Percentiles rank a stretch among this genome's conserved stretches.
phyloP scores from a whole-genome alignment of 2,113 vertebrate genomes.

The Pteruthius melanotis region DNA sequence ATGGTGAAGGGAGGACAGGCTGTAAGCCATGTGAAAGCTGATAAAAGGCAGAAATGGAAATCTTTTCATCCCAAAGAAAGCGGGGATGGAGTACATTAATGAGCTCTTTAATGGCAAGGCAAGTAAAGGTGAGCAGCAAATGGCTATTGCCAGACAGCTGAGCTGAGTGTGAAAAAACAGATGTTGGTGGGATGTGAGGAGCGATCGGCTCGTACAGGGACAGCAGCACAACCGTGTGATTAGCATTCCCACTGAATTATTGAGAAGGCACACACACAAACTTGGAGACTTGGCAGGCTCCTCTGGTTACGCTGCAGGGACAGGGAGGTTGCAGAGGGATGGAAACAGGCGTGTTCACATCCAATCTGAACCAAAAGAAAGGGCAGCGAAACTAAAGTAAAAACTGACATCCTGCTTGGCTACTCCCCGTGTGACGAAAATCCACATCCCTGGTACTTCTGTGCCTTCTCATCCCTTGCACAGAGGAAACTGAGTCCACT shows the following conservation, averaged over 20 bases:
- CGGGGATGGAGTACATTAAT: constrained; percentile 10
- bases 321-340: neutral
- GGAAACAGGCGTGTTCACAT: neutral
- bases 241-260: neutral
- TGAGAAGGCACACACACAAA: neutral
- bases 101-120: constrained; percentile 19
- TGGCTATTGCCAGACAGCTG: constrained; percentile 11
- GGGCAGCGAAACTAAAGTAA: neutral
- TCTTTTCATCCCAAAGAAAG: constrained; percentile 10
- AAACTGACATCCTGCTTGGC: neutral
- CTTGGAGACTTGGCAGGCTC: neutral
- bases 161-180: constrained; percentile 2
- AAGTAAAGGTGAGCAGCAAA: constrained; percentile 57
- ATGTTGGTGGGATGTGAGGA: neutral
- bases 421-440: neutral
- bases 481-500: neutral
- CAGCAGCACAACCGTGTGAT: neutral
- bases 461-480: neutral
- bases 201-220: neutral
- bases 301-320: neutral
- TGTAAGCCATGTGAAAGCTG: constrained; percentile 1
- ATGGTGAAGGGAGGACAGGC: neutral
- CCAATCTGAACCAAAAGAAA: neutral
- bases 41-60: constrained; percentile 44
- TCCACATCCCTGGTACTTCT: neutral